phyloP scores from a whole-genome alignment of 2,888 invertebrate species.

The Drosophila gaucha region DNA sequence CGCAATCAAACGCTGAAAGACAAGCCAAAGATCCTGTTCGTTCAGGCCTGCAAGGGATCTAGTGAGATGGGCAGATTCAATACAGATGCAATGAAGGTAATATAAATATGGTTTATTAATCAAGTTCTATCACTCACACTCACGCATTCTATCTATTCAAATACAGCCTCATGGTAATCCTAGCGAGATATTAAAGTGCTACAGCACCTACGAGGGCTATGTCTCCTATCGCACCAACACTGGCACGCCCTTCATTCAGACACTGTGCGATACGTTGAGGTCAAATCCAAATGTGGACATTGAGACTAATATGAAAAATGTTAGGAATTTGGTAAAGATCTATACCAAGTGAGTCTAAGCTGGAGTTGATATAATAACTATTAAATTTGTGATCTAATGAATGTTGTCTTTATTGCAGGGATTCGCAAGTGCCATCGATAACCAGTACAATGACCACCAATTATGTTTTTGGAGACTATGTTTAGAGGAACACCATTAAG shows the following conservation, averaged over 20 bases:
- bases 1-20: constrained; percentile 77
- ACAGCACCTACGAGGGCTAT: constrained; percentile 84
- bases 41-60: constrained; percentile 83
- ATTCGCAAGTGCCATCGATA: constrained; percentile 81
- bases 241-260: constrained; percentile 83
- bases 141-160: background rate
- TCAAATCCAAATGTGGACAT: constrained; percentile 60
- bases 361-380: no score
- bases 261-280: constrained; percentile 75
- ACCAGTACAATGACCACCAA: constrained; percentile 81
- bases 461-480: constrained; percentile 82
- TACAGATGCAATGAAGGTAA: constrained; percentile 71
- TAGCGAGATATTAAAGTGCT: constrained; percentile 83
- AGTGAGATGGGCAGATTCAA: constrained; percentile 71
- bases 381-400: background rate
- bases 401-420: constrained; percentile 50
- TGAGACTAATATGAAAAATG: constrained; percentile 80
- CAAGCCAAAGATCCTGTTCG: constrained; percentile 83
- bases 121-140: background rate
- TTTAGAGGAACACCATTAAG: constrained; percentile 32
- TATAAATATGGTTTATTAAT: background rate
- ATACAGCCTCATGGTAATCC: constrained; percentile 70
- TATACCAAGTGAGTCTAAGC: constrained; percentile 70
- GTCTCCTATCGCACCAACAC: constrained; percentile 81
- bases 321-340: constrained; percentile 47